Evolutionary conservation across 92 coral and sea anemone genomes (phyloP).

Genomic region (Umimayanthus kanabou): DNA sequence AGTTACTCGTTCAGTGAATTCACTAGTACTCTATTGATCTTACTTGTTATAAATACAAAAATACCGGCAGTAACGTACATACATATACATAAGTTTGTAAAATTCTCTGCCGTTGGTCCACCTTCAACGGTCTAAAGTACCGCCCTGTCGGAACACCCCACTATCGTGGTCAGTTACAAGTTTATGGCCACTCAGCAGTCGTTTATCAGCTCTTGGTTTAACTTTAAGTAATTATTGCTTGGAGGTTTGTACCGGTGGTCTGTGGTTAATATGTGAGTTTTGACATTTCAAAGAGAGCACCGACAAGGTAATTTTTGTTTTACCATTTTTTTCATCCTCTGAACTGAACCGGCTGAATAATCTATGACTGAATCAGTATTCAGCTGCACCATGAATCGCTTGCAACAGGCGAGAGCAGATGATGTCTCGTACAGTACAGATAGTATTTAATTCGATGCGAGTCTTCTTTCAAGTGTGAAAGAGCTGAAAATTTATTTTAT

Average conservation of each 20-base stretch:
- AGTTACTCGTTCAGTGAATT: neutral
- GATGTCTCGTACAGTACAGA: neutral
- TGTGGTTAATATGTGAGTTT: neutral
- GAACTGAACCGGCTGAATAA: neutral
- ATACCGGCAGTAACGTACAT: no score
- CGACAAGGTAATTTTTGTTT: neutral
- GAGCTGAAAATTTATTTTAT: neutral
- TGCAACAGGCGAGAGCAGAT: no score
- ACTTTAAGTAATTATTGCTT: neutral
- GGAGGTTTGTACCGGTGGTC: neutral
- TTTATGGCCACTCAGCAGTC: neutral
- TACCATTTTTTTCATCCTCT: neutral
- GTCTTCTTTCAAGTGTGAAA: neutral
- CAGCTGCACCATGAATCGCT: neutral
- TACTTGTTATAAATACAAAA: no score
- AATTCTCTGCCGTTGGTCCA: neutral
- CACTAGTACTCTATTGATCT: no score
- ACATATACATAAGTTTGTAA: no score
- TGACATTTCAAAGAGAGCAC: neutral
- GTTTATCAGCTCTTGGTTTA: neutral
- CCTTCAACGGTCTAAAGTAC: neutral
- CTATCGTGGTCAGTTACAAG: neutral
- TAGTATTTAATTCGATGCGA: neutral
- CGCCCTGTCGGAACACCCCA: constrained; percentile 1
- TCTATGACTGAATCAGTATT: neutral